phyloP scores from a whole-genome alignment of 1,140 invertebrate genomes.

The Aricia agestis region DNA sequence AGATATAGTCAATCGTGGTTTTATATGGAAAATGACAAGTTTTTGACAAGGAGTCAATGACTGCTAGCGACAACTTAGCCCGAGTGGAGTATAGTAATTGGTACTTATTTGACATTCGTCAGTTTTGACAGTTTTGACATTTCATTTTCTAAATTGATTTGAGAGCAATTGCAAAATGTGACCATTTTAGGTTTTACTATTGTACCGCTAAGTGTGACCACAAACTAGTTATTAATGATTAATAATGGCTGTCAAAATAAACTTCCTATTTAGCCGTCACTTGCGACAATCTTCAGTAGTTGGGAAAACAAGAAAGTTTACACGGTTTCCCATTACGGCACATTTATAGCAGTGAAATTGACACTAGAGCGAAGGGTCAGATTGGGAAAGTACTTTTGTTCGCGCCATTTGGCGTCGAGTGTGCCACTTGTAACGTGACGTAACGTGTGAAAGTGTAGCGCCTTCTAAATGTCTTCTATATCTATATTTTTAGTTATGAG shows the following conservation, averaged over 20 bases:
- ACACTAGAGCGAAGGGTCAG: neutral
- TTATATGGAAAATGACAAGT: too few species aligned
- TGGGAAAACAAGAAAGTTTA: neutral
- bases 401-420: neutral
- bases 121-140: too few species aligned
- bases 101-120: too few species aligned
- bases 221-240: too few species aligned
- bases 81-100: too few species aligned
- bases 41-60: too few species aligned
- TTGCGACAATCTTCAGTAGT: neutral
- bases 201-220: too few species aligned
- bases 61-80: too few species aligned
- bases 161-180: too few species aligned
- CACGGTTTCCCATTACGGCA: neutral
- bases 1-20: too few species aligned
- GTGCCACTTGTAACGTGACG: neutral
- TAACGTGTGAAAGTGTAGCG: neutral
- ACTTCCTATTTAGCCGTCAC: neutral
- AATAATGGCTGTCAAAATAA: neutral
- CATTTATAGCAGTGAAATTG: neutral
- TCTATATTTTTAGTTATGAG: neutral
- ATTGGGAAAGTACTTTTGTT: neutral
- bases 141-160: too few species aligned
- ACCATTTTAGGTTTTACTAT: too few species aligned
- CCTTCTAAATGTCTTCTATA: neutral